phyloP scores from a whole-genome alignment of 2,888 invertebrate species.

The Trypoxylon attenuatum region DNA sequence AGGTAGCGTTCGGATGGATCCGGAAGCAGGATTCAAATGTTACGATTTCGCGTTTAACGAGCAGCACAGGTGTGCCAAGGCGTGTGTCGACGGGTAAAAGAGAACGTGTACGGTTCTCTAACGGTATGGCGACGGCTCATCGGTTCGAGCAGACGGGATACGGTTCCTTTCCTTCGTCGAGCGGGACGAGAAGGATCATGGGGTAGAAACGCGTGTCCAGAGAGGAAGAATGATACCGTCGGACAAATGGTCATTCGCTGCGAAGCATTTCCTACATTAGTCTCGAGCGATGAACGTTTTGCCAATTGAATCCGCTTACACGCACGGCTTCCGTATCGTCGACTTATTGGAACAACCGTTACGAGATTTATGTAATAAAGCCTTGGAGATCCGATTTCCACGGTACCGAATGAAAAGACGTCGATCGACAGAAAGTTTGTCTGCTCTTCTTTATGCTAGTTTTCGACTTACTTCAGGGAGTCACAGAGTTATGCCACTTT shows the following conservation, averaged over 20 bases:
- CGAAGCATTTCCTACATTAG: not conserved
- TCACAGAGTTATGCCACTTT: too few species aligned
- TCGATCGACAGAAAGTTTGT: too few species aligned
- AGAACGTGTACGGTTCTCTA: constrained; percentile 53
- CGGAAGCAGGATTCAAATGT: constrained; percentile 45
- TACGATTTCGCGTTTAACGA: constrained; percentile 65
- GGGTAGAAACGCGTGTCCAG: constrained; percentile 6
- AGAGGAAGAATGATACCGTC: constrained; percentile 15
- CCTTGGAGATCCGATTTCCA: too few species aligned
- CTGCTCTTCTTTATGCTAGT: too few species aligned
- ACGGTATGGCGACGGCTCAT: constrained; percentile 67
- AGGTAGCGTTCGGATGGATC: constrained; percentile 14
- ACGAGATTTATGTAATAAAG: too few species aligned
- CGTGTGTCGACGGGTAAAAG: constrained; percentile 30
- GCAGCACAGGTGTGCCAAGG: constrained; percentile 51
- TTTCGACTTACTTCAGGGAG: too few species aligned
- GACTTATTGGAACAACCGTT: too few species aligned
- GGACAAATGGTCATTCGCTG: not conserved
- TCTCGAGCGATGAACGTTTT: too few species aligned
- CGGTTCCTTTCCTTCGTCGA: constrained; percentile 45
- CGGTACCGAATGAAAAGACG: too few species aligned
- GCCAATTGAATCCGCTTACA: too few species aligned
- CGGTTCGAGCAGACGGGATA: constrained; percentile 57
- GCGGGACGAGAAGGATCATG: constrained; percentile 25
- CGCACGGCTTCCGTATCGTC: too few species aligned